Conservation (phyloP, 1,140 invertebrate species). For the Aricia agestis region DNA sequence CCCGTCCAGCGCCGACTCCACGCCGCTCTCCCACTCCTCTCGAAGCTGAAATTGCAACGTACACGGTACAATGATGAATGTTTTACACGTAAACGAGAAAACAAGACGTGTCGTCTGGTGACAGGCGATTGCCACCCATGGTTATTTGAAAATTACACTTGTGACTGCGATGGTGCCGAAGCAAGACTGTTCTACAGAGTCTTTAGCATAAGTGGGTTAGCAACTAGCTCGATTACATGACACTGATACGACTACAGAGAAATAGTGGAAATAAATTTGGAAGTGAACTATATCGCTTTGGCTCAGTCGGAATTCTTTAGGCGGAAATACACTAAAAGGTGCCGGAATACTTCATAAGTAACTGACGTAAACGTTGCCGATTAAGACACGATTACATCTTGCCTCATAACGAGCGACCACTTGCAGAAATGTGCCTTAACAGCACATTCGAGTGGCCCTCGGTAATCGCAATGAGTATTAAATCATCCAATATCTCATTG, state of each 20-base stretch:
- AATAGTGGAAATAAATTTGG: too few relatives aligned
- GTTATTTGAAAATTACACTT: background rate
- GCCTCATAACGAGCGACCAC: slow-evolving; percentile 3
- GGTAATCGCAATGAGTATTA: slow-evolving; percentile 20
- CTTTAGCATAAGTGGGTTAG: too few relatives aligned
- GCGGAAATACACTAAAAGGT: too few relatives aligned
- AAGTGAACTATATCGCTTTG: background rate
- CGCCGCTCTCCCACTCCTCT: slow-evolving; percentile 92
- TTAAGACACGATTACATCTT: background rate
- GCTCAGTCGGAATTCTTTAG: too few relatives aligned
- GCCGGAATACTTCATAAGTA: background rate
- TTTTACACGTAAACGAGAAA: too few relatives aligned
- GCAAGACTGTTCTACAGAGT: too few relatives aligned
- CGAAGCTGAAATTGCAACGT: slow-evolving; percentile 81
- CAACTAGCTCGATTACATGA: too few relatives aligned
- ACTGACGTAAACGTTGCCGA: background rate
- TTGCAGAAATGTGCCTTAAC: slow-evolving; percentile 15
- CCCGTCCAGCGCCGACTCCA: slow-evolving; percentile 84
- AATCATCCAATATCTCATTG: slow-evolving; percentile 25
- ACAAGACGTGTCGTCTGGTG: too few relatives aligned
- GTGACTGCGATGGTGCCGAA: too few relatives aligned
- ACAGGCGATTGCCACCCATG: too few relatives aligned
- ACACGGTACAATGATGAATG: background rate
- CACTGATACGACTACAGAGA: too few relatives aligned
- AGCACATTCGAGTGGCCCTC: slow-evolving; percentile 11